Evolutionary conservation across 2,113 vertebrate species (phyloP), one percentile per base, ranked within the genome.

Genomic region (Cynoglossus semilaevis): DNA sequence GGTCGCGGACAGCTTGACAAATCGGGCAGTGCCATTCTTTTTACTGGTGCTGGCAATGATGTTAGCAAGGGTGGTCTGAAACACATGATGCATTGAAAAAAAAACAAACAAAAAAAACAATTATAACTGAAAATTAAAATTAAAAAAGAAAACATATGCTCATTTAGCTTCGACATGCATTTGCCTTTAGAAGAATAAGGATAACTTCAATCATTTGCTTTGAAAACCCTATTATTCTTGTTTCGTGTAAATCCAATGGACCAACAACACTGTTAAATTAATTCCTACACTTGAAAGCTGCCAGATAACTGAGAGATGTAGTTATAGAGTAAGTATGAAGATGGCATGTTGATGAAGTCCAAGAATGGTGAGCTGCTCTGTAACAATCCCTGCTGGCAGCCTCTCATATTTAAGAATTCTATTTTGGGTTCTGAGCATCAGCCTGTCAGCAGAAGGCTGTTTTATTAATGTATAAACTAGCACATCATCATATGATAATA

Each of bases 1-100:
- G 67, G 96, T 97, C 43, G 97, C 96, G 0, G 96, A 99, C 58
- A 98, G 67, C 0, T 89, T 91, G 69, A 99, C 93, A 69, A 99
- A 99, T 16, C 95, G 92, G 12, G 85, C 88, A 1, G 90, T 91
- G 13, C 87, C 87, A 0, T 87, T 94, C 77, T 92, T 95, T 83
- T 93, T 97, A 80, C 93, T 92, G 77, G 67, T 82, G 69, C 88
- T 94, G 80, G 96, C 93, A 74, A 99, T 94, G 42, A 99, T 97
- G 81, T 96, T 94, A 60, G 97, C 96, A 55, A 99, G 78, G 1
- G 96, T 98, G 36, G 97, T 99, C 97, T 99, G 82, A 68, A 90
- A 84, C 80, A 88, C 15, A 51, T n/a, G n/a, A n/a, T n/a, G n/a
- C n/a, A n/a, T n/a, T n/a, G n/a, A n/a, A 38, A 5, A 37, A 37